Evolutionary conservation across 2,113 vertebrate genomes (phyloP).

Genomic region (Mus pahari): DNA sequence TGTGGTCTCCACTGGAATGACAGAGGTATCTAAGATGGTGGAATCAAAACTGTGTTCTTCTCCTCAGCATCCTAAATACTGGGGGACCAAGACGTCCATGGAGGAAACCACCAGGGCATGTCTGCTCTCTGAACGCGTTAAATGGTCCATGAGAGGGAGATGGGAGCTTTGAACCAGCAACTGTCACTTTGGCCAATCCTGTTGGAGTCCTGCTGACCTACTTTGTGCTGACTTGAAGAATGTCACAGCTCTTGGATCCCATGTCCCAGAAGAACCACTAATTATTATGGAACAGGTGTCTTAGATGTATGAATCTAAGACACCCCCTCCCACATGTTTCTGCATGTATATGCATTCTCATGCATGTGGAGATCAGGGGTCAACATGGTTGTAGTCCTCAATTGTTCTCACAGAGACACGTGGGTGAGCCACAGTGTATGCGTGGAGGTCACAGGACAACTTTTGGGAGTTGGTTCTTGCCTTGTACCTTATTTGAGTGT

Average conservation of each 20-base stretch:
- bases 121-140: background rate
- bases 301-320: background rate
- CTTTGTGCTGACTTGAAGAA: background rate
- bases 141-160: background rate
- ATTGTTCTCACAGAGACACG: background rate
- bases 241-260: background rate
- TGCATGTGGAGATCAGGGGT: background rate
- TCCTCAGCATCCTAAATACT: background rate
- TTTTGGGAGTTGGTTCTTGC: background rate
- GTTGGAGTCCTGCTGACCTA: rapidly evolving
- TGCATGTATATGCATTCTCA: background rate
- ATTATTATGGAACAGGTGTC: background rate
- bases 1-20: background rate
- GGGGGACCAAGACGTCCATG: background rate
- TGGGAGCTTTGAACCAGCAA: background rate
- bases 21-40: background rate
- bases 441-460: background rate
- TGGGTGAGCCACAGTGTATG: background rate
- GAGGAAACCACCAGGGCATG: background rate
- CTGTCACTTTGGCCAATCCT: background rate
- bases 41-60: background rate
- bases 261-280: background rate
- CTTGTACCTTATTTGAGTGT: background rate
- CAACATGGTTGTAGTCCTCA: background rate
- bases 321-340: background rate